Evolutionary conservation across 2,113 vertebrate species (phyloP).

Genomic region (Gopherus flavomarginatus): DNA sequence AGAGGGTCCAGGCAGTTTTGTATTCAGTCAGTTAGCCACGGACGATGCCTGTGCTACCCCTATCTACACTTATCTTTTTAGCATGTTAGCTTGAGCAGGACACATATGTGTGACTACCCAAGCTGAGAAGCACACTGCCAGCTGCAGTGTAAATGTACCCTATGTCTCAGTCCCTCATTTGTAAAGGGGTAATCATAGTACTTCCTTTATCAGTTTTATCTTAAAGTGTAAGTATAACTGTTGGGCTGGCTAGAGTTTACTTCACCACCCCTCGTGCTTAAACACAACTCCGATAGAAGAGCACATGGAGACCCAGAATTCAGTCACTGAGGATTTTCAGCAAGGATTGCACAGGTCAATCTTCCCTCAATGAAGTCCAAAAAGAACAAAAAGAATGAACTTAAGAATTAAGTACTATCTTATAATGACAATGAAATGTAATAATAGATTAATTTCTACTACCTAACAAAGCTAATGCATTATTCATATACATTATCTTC

Average conservation of each 20-base stretch:
- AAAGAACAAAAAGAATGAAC: background rate
- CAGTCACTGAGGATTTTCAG: background rate
- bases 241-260: too few relatives aligned
- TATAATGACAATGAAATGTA: background rate
- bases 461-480: background rate
- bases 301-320: background rate
- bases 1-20: background rate
- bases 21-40: background rate
- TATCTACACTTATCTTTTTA: background rate
- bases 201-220: background rate
- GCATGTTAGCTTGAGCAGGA: background rate
- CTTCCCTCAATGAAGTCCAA: background rate
- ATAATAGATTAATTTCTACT: background rate
- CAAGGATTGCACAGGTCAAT: background rate
- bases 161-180: background rate
- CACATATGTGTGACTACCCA: background rate
- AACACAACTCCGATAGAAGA: background rate
- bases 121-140: background rate
- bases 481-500: background rate
- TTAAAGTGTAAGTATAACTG: background rate
- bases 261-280: background rate
- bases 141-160: background rate
- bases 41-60: too few relatives aligned
- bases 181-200: accelerated
- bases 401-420: background rate